Evolutionary conservation across 2,888 invertebrate species (phyloP), one percentile per base, ranked within the genome.

Genomic region (Homarus gammarus): DNA sequence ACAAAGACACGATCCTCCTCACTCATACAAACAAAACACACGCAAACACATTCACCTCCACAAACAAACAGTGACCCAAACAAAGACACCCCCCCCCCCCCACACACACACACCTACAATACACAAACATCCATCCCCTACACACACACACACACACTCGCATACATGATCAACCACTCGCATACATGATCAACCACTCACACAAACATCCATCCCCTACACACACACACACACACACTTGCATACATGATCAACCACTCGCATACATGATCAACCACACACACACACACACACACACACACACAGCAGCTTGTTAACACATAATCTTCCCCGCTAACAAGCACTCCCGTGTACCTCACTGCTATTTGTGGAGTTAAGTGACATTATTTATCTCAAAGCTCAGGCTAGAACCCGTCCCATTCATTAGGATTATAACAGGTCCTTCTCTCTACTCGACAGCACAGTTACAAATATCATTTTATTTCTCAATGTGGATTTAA

Each of bases 221-320:
- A 44, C 44, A 8, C 70, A 31, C 70, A 15, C 70, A 44, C 44
- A 44, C 44, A 44, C 44, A 44, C 44, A 44, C 44, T 8, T 6
- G 44, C 44, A 44, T 10, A 44, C 10, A 22, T 70, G 36, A 5
- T 27, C 1, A 31, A 2, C 22, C 27, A 44, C 44, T 8, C 6
- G 44, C 44, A 44, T 10, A 44, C 10, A 22, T 70, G 36, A 5
- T 27, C 1, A 31, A 2, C 22, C 27, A 73, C 33, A 38, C 33
- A 36, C 38, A 73, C 38, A 73, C n/a, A 73, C 40, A 38, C 40
- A 73, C 40, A 73, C 40, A 73, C 40, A 6, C 40, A 73, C 40
- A 73, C 40, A 73, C 40, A 73, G 36, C 22, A 51, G 15, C 56
- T 56, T 10, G 56, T 56, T 22, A 56, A 22, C 56, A 56, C 56